These are phyloP conservation scores for Hyles vespertilio DNA, from an alignment of 1,140 invertebrate genomes.

Conservation along the genomic window DNA sequence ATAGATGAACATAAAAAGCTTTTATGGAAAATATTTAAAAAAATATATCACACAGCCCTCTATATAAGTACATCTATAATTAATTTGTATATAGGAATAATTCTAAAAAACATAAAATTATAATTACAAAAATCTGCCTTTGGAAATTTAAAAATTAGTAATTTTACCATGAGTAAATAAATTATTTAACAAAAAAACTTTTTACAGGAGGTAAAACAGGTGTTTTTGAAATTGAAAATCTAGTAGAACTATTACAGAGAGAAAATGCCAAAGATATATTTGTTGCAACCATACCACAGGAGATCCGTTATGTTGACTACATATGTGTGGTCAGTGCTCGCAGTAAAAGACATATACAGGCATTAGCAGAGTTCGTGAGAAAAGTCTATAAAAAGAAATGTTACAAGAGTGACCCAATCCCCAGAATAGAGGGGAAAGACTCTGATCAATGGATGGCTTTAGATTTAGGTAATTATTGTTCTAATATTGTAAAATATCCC, in stretches of 20 bases:
- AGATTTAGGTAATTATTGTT: slow-evolving; percentile 84
- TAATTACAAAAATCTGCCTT: no score
- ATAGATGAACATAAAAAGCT: no score
- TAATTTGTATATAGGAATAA: no score
- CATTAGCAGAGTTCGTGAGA: slow-evolving; percentile 85
- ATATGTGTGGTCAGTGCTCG: slow-evolving; percentile 86
- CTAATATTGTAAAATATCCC: background rate
- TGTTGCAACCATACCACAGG: slow-evolving; percentile 84
- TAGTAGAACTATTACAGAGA: slow-evolving; percentile 84
- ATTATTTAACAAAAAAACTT: background rate
- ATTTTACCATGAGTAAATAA: no score
- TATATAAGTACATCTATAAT: no score
- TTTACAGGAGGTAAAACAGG: slow-evolving; percentile 85
- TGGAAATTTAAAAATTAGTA: no score
- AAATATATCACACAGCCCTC: no score
- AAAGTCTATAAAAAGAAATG: slow-evolving; percentile 88
- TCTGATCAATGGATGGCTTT: slow-evolving; percentile 91
- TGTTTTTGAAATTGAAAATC: slow-evolving; percentile 91
- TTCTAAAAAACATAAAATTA: no score
- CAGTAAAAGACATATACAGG: slow-evolving; percentile 85
- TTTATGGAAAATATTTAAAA: no score
- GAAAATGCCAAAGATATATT: slow-evolving; percentile 90
- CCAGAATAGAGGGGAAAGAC: slow-evolving; percentile 86
- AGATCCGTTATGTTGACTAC: slow-evolving; percentile 88
- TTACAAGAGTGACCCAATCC: slow-evolving; percentile 79